Base-by-base conservation (phyloP, 1,140 invertebrate genomes). In the Xylocopa sonorina region DNA sequence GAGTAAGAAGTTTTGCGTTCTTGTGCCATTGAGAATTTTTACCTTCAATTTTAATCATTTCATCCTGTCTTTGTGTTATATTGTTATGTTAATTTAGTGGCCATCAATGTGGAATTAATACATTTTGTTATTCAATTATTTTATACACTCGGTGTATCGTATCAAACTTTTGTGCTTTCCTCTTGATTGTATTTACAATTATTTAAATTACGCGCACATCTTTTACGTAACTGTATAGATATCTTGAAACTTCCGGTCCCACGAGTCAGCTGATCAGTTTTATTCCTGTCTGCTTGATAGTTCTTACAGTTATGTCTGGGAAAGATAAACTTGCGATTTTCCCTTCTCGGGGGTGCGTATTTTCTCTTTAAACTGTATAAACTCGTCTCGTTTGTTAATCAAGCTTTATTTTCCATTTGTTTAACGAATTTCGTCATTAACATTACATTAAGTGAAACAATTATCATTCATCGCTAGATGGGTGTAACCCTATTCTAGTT, bases 291-390 rank as follows among this genome's bases (percentile, higher is more conserved):
- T 89, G 86, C 84, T 87, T 83, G 50, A 77, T 77, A 85, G 75
- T 81, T 55, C 69, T 88, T 43, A 78, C 48, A 86, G 96, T 95
- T 93, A 99, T 99, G 98, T 98, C 98, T 91, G 95, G 96, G 91
- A 98, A 97, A 94, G 99, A 99, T 90, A 97, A 96, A 93, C 95
- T 99, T 89, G 95, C 98, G 75, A 97, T 99, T 95, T 99, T 99
- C 94, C 99, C 99, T 89, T 99, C 98, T 90, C 95, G 98, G 94
- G 99, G 99, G 98, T 99, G 95, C 97, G 97, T 95, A 88, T 83
- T 77, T 69, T 46, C 12, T 48, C 63, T 71, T 66, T 53, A 63
- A 9, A 32, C 73, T 53, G 41, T 41, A 53, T 53, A 48, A 57
- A 14, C 10, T 60, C n/a, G 27, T n/a, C 51, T 29, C 27, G 21